A percentile compares a stretch with the other conserved stretches of the same genome.
These are phyloP conservation scores for Agrypnus murinus DNA, from an alignment of 2,888 invertebrate species.

Conservation along the genomic window DNA sequence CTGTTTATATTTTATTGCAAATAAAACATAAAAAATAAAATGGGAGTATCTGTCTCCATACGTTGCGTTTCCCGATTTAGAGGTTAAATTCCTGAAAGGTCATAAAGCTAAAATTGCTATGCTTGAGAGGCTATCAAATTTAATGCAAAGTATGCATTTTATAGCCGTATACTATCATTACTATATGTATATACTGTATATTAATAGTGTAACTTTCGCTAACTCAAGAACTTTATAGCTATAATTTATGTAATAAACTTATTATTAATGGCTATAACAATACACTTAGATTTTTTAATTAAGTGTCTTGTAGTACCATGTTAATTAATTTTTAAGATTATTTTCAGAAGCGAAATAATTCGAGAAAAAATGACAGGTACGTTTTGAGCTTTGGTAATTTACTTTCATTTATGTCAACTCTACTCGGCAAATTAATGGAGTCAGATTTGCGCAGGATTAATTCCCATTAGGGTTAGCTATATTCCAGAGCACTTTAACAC, in stretches of 20 bases:
- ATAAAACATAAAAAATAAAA: too few relatives aligned
- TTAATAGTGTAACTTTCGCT: neutral
- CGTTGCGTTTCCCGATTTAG: too few relatives aligned
- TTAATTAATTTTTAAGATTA: neutral
- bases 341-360: neutral
- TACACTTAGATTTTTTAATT: too few relatives aligned
- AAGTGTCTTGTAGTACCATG: too few relatives aligned
- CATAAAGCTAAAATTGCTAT: conserved; percentile 16
- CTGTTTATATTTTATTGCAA: too few relatives aligned
- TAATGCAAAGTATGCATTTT: conserved; percentile 12
- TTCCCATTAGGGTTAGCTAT: neutral
- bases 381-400: neutral
- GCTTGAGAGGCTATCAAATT: conserved; percentile 10
- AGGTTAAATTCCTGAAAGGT: neutral
- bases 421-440: conserved; percentile 6
- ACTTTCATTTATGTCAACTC: conserved; percentile 7
- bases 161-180: too few relatives aligned
- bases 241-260: too few relatives aligned
- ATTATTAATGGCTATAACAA: too few relatives aligned
- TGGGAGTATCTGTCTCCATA: too few relatives aligned
- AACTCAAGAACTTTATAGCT: too few relatives aligned
- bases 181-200: too few relatives aligned
- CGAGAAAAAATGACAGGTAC: neutral
- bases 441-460: conserved; percentile 6
- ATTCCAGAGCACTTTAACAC: conserved; percentile 2